Percentiles rank a stretch among this genome's conserved stretches.
phyloP scores from a whole-genome alignment of 2,113 vertebrate species.

The Hemibagrus wyckioides region DNA sequence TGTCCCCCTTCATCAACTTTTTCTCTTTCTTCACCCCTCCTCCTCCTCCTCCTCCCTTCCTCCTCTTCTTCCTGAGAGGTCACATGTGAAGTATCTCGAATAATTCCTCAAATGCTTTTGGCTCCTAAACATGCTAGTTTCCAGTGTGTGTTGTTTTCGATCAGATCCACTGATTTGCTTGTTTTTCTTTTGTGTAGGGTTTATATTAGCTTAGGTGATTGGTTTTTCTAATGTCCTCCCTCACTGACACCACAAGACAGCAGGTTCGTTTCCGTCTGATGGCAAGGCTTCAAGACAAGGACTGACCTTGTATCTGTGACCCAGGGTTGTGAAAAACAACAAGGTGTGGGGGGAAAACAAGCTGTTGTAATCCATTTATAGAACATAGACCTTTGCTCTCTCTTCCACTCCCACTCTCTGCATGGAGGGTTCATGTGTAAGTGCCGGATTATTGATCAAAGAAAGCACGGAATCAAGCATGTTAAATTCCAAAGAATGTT shows the following conservation, averaged over 20 bases:
- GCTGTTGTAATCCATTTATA: constrained; percentile 44
- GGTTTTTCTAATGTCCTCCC: neutral
- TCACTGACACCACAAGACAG: constrained; percentile 22
- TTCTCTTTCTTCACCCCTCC: neutral
- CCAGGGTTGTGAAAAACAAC: constrained; percentile 30
- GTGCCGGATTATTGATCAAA: constrained; percentile 18
- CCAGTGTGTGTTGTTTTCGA: neutral
- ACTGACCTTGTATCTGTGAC: constrained; percentile 38
- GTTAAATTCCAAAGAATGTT: neutral
- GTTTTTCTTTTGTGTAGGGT: neutral
- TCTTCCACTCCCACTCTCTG: neutral
- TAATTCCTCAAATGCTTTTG: constrained; percentile 29
- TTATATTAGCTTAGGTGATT: constrained; percentile 6
- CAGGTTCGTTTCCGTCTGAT: constrained; percentile 6
- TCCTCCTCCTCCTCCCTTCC: neutral
- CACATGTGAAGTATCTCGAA: constrained; percentile 15
- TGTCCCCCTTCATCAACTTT: constrained; percentile 32
- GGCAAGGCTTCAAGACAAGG: constrained; percentile 34
- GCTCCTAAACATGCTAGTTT: constrained; percentile 14
- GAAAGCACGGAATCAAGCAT: constrained; percentile 1
- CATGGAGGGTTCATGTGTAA: constrained; percentile 22
- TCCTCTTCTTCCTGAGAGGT: constrained; percentile 24
- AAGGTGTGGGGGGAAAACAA: constrained; percentile 36
- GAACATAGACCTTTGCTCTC: constrained; percentile 22
- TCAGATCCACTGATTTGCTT: constrained; percentile 6